These are phyloP conservation scores for Calliphora vicina DNA, from an alignment of 1,140 invertebrate genomes.

Conservation along the genomic window DNA sequence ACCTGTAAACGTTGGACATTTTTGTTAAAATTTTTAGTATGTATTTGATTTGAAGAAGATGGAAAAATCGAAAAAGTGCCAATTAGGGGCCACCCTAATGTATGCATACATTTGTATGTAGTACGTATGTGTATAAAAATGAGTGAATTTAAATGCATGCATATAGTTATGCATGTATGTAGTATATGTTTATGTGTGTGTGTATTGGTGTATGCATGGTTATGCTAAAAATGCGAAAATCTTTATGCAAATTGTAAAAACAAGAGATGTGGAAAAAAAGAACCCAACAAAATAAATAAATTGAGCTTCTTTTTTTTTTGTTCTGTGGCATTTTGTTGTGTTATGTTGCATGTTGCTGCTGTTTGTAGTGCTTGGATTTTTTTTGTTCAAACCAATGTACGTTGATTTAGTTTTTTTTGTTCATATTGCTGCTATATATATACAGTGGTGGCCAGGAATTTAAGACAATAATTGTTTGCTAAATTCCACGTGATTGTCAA, in stretches of 20 bases:
- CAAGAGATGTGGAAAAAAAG: slow-evolving; percentile 20
- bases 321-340: background rate
- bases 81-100: too few relatives aligned
- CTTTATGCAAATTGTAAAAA: slow-evolving; percentile 31
- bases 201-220: background rate
- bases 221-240: slow-evolving; percentile 22
- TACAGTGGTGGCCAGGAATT: too few relatives aligned
- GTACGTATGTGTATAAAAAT: background rate
- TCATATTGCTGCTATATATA: too few relatives aligned
- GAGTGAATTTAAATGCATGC: background rate
- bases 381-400: background rate
- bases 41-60: too few relatives aligned
- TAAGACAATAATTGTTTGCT: too few relatives aligned
- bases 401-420: background rate
- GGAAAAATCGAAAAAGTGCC: too few relatives aligned
- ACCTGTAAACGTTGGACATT: too few relatives aligned
- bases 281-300: slow-evolving; percentile 19
- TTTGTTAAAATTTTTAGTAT: too few relatives aligned
- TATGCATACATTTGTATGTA: too few relatives aligned
- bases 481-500: too few relatives aligned
- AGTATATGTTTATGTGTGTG: background rate
- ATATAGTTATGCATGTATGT: background rate
- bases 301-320: slow-evolving; percentile 12
- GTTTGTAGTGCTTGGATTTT: background rate
- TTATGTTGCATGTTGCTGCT: background rate